Base-by-base conservation (phyloP, 2,888 invertebrate species). In the Tetrapedia diversipes region DNA sequence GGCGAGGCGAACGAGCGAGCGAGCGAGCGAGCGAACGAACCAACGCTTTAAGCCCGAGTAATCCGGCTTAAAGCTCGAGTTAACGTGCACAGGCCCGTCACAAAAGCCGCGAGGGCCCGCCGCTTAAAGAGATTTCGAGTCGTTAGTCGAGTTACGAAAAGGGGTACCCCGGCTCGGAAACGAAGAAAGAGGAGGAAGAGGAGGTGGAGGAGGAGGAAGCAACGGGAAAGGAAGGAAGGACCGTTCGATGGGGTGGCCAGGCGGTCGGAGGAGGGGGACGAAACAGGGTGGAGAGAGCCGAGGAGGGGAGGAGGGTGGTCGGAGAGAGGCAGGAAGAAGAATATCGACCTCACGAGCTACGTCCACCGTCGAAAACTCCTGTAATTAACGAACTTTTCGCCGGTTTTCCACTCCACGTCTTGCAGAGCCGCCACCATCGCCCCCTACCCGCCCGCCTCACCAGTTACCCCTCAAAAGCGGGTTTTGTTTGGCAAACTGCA, bases 351-450 rank as follows among this genome's bases (percentile, higher is more conserved):
- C 69, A 39, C 76, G 61, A 57, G 80, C 66, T 66, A 61, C 76
- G 68, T 73, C 76, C 80, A 80, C 71, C 81, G 77, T 78, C 71
- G 78, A 80, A 83, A 86, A 86, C 86, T 86, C 81, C 85, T 80
- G 86, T 86, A 87, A 87, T 87, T 87, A 87, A 87, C 86, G 87
- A 86, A 87, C 87, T 87, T 86, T 87, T 78, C 78, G 80, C 79
- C 84, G 84, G 82, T 80, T 86, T 80, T 80, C 86, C 83, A 82
- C 85, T 86, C 68, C 71, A 59, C 71, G 71, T 79, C 80, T 79
- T 79, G 70, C 75, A 39, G 37, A 68, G 27, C 41, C 22, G 3
- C 19, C 51, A 6, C 22, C 1, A 14, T 10, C 19, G 8, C n/a
- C 16, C 19, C 1, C 6, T 19, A 6, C 2, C 19, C 32, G 2